Evolutionary conservation across 2,797 vertebrate species (phyloP), one percentile per base, ranked within the genome.

Genomic region (Typhlichthys eigenmanni): DNA sequence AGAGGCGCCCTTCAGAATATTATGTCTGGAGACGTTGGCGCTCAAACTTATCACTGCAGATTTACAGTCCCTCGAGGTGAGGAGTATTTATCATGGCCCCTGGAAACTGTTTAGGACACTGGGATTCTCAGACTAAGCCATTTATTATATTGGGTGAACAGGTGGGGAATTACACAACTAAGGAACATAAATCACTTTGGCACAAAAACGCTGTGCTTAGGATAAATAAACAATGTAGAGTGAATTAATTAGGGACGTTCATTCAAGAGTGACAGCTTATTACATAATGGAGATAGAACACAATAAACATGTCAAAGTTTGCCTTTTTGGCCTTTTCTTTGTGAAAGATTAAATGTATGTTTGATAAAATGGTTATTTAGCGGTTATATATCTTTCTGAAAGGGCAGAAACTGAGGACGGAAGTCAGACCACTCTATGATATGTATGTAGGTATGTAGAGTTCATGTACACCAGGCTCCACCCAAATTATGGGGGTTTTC

Each of bases 101-200:
- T 45, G 60, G 49, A 61, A 62, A 75, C 4, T 2, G 62, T 43
- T 71, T 32, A 16, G 17, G 46, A 60, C 64, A 54, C 38, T 69
- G 60, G 55, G 72, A 62, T 47, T 52, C 58, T 71, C 59, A 51
- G 69, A 81, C 72, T 12, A 7, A 52, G 62, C 66, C 47, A 57
- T 82, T 69, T 9, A 72, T 83, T 66, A 77, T 45, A 12, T 46
- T 78, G 47, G 57, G 55, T 17, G 29, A 12, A 34, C 49, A 60
- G 62, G 48, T 65, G 69, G 52, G 47, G 17, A 45, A 46, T 58
- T 69, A 68, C 60, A 51, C 50, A 24, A 50, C 55, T 19, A 49
- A 1, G 55, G 55, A 24, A 51, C 65, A 66, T 85, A 80, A 86
- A 84, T 87, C 84, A 82, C 53, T 74, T 72, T 49, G 65, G 60